Conservation (phyloP, 2,888 invertebrate species). For the Unio pictorum region DNA sequence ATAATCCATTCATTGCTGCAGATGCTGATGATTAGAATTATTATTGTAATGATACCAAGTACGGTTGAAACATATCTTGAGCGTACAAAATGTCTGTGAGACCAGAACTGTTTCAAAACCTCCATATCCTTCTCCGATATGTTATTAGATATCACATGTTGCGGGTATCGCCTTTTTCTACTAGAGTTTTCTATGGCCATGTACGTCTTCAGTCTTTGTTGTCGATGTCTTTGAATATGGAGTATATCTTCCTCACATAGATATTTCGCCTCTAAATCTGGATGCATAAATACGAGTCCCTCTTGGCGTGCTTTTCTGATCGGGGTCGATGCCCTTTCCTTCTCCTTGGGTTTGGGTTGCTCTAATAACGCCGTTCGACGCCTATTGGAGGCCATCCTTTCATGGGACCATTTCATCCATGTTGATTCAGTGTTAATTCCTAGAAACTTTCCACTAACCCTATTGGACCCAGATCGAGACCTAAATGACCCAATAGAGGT, state of each 20-base stretch:
- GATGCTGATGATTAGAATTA: slow-evolving; percentile 53
- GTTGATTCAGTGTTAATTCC: slow-evolving; percentile 44
- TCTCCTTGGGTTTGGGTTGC: slow-evolving; percentile 47
- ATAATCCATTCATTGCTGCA: slow-evolving; percentile 51
- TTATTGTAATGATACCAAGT: slow-evolving; percentile 54
- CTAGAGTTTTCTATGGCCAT: slow-evolving; percentile 60
- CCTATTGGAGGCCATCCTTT: slow-evolving; percentile 61
- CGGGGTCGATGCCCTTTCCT: slow-evolving; percentile 65
- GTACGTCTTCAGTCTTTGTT: slow-evolving; percentile 55
- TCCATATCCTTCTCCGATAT: slow-evolving; percentile 43
- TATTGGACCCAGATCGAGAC: slow-evolving; percentile 48
- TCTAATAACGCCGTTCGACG: slow-evolving; percentile 57
- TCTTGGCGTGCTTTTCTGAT: slow-evolving; percentile 68
- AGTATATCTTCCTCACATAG: slow-evolving; percentile 62
- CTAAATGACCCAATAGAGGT: slow-evolving; percentile 50
- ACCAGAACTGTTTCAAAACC: slow-evolving; percentile 65
- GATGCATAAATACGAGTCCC: slow-evolving; percentile 61
- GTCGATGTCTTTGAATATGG: slow-evolving; percentile 55
- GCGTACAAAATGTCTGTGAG: slow-evolving; percentile 63
- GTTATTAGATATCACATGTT: slow-evolving; percentile 17
- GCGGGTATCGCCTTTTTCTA: slow-evolving; percentile 33
- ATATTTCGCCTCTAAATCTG: slow-evolving; percentile 58
- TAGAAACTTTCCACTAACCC: slow-evolving; percentile 46
- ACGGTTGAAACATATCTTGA: slow-evolving; percentile 60
- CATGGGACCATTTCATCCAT: slow-evolving; percentile 62